These are phyloP conservation scores for Tineola bisselliella DNA, from an alignment of 2,888 invertebrate species.

Conservation along the genomic window DNA sequence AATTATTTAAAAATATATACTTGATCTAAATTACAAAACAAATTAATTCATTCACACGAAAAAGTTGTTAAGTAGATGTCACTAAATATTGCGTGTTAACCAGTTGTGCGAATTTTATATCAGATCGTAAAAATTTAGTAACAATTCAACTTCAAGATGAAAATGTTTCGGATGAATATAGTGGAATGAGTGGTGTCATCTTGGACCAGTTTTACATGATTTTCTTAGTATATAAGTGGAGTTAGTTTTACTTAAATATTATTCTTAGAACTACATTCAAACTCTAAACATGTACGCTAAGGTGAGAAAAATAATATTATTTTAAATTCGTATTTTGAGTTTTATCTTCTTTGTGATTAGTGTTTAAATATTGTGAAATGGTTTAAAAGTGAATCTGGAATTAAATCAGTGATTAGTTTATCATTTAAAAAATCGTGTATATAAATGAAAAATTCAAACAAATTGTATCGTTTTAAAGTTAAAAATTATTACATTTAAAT, in stretches of 20 bases:
- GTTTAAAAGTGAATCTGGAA: neutral
- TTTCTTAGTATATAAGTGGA: neutral
- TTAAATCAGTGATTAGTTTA: conserved; percentile 5
- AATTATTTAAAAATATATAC: too few relatives aligned
- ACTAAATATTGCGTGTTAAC: neutral
- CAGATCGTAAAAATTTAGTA: neutral
- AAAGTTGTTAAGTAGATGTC: too few relatives aligned
- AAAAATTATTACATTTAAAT: neutral
- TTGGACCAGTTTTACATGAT: neutral
- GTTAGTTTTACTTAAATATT: neutral
- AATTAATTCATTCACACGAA: too few relatives aligned
- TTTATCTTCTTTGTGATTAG: neutral
- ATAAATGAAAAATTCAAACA: too few relatives aligned
- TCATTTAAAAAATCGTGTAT: too few relatives aligned
- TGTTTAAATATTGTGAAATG: conserved; percentile 3
- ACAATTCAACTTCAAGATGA: too few relatives aligned
- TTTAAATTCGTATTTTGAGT: too few relatives aligned
- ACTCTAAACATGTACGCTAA: conserved; percentile 13
- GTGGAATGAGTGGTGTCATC: neutral
- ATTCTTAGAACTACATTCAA: conserved; percentile 6
- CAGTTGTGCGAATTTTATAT: neutral
- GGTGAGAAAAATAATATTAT: too few relatives aligned
- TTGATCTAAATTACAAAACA: too few relatives aligned
- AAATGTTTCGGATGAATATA: neutral
- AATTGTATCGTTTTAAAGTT: too few relatives aligned